Base-by-base conservation (phyloP, 2,888 invertebrate species). In the Nymphalis c-album region DNA sequence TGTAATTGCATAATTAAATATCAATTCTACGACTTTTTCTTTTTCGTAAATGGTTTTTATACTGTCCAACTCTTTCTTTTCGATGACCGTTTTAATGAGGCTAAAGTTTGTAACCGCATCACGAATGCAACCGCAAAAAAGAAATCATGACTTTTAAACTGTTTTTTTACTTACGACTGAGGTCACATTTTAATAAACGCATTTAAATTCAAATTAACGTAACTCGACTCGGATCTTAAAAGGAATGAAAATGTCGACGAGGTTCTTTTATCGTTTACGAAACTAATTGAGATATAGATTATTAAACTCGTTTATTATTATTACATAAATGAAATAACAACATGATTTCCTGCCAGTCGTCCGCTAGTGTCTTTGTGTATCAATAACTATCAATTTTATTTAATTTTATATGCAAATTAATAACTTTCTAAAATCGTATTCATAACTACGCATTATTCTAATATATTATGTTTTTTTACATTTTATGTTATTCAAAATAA, bases 21-120 rank as follows among this genome's bases (percentile, higher is more conserved):
- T 31, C 6, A 40, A 40, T 13, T 13, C 4, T 4, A 3, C 13
- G 4, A 13, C 40, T 40, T 65, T 60, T 60, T 53, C 60, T 26
- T 61, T 66, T 66, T 55, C 35, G 60, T 53, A 50, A 57, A 62
- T 58, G 16, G 53, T 17, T 55, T 60, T 65, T 50, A 68, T 64
- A 60, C 58, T 70, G 60, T 59, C 59, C 60, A 63, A 65, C 57
- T 64, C 59, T 65, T 70, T 64, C 64, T 66, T 64, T 64, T 58
- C 60, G 51, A 60, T 64, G n/a, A 57, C 47, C 51, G 35, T 70
- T 65, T 69, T 69, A 69, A 71, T 70, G 68, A 68, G 65, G 65
- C 53, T 62, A 60, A 63, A 64, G 58, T 74, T 74, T 64, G 74
- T 68, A 73, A 69, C 58, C 71, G 67, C 64, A 69, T 72, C 72